These are phyloP conservation scores for Phoenicopterus ruber DNA, from an alignment of 2,113 vertebrate genomes.

Conservation along the genomic window DNA sequence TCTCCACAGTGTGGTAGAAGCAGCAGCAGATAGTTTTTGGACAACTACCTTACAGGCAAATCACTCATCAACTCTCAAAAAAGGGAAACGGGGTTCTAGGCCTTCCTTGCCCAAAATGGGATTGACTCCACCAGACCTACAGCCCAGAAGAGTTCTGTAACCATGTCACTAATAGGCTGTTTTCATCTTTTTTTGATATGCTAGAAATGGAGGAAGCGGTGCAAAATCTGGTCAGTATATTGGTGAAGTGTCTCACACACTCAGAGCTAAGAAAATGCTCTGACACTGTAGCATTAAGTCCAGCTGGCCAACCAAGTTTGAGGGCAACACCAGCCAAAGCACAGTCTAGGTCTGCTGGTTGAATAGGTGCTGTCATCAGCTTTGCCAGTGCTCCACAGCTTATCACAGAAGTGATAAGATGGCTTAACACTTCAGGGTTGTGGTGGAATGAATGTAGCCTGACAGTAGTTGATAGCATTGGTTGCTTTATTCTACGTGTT, in stretches of 20 bases:
- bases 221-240: not conserved
- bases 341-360: not conserved
- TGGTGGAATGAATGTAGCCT: not conserved
- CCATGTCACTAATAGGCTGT: not conserved
- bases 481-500: not conserved
- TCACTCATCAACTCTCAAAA: not conserved
- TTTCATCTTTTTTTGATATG: rapidly evolving
- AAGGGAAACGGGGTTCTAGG: not conserved
- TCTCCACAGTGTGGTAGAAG: not conserved
- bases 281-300: rapidly evolving
- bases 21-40: not conserved
- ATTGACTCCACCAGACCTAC: not conserved
- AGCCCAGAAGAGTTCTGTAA: not conserved
- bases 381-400: not conserved
- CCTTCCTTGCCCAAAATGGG: not conserved
- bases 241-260: not conserved
- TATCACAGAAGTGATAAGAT: not conserved
- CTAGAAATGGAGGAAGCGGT: not conserved
- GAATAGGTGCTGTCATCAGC: not conserved
- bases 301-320: not conserved
- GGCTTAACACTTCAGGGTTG: not conserved
- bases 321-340: not conserved
- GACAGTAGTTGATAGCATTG: not conserved
- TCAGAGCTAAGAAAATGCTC: not conserved
- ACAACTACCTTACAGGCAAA: not conserved